Evolutionary conservation across 2,113 vertebrate genomes (phyloP).

Genomic region (Podarcis cretensis): DNA sequence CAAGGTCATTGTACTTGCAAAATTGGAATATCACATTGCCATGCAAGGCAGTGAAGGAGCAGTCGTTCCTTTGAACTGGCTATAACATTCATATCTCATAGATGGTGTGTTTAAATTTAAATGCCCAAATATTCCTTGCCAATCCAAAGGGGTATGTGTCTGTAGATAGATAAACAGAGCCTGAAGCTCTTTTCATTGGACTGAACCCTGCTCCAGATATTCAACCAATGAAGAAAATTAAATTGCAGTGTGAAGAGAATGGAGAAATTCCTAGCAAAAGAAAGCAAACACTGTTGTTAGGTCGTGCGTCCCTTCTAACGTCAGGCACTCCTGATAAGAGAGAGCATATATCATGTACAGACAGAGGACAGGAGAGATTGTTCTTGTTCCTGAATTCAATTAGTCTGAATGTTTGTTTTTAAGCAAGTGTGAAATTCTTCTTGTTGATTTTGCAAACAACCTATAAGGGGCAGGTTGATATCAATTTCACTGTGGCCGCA

Average conservation of each 20-base stretch:
- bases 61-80: neutral
- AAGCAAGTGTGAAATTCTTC: neutral
- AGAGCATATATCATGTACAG: neutral
- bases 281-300: neutral
- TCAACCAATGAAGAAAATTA: neutral
- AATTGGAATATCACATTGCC: neutral
- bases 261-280: neutral
- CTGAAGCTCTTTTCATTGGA: neutral
- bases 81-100: neutral
- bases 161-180: neutral
- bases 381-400: neutral
- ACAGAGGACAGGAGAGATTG: neutral
- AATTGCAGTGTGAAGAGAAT: neutral
- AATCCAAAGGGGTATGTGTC: too few relatives aligned
- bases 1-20: neutral
- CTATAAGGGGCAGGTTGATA: neutral
- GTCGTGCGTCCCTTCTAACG: neutral
- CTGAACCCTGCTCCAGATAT: neutral
- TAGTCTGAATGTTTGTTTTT: conserved; percentile 9
- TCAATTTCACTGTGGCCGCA: neutral
- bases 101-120: neutral
- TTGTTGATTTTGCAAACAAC: neutral
- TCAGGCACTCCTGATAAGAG: neutral
- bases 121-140: neutral
- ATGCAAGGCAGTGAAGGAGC: too few relatives aligned